These are phyloP conservation scores for Tridacna gigas DNA, from an alignment of 2,888 invertebrate genomes.

Conservation along the genomic window DNA sequence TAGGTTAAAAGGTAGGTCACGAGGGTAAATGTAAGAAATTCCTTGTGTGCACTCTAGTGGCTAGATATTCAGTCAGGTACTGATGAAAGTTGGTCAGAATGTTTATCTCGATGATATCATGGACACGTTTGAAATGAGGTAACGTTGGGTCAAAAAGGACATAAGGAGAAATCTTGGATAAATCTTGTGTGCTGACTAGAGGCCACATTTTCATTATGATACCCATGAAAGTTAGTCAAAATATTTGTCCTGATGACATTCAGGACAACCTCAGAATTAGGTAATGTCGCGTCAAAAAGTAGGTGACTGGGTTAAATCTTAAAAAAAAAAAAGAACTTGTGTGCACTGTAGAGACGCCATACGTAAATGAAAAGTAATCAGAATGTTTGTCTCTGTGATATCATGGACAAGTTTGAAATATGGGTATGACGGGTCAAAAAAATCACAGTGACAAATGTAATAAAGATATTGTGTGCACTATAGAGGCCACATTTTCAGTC, in stretches of 20 bases:
- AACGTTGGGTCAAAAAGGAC: not conserved
- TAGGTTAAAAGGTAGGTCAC: no score
- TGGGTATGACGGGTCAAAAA: not conserved
- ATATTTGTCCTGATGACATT: no score
- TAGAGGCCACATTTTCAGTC: not conserved
- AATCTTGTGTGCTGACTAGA: no score
- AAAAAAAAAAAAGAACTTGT: no score
- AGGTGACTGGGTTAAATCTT: no score
- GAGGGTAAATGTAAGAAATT: not conserved
- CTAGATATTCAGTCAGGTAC: not conserved
- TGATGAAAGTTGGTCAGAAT: not conserved
- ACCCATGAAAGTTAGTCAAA: no score
- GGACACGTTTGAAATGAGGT: not conserved
- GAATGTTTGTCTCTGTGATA: not conserved
- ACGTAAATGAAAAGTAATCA: no score
- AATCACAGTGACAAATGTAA: not conserved
- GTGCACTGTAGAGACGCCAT: no score
- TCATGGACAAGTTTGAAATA: not conserved
- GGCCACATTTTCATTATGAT: no score
- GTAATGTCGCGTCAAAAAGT: no score
- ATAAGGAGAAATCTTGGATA: no score
- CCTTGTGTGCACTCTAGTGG: not conserved
- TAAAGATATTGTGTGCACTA: not conserved
- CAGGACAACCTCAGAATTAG: no score
- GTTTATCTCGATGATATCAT: not conserved